A percentile compares a stretch with the other conserved stretches of the same genome.
phyloP scores from a whole-genome alignment of 2,113 vertebrate species.

The Neomonachus schauinslandi region DNA sequence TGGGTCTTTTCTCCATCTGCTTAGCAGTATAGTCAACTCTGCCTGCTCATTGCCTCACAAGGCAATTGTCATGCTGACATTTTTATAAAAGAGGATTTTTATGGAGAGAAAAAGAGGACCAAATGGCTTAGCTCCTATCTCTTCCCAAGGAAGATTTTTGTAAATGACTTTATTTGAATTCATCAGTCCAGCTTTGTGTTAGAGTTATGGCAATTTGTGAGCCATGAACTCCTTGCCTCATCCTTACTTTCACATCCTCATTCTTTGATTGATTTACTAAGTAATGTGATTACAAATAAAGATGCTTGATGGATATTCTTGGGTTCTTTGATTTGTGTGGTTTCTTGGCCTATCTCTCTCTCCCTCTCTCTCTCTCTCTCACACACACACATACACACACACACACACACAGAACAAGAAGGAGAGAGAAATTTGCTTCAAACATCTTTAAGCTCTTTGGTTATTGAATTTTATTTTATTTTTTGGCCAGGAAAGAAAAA shows the following conservation, averaged over 20 bases:
- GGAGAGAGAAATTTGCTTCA: neutral
- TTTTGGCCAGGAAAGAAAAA: slow-evolving; percentile 40
- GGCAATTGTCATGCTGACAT: neutral
- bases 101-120: slow-evolving; percentile 16
- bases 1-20: slow-evolving; percentile 36
- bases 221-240: neutral
- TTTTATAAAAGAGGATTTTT: slow-evolving; percentile 43
- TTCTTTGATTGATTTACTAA: neutral
- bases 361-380: no score
- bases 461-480: neutral
- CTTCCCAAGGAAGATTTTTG: neutral
- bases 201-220: neutral
- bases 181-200: neutral
- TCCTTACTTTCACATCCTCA: neutral
- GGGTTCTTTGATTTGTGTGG: neutral
- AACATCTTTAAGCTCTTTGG: slow-evolving; percentile 18
- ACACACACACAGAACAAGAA: neutral
- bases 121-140: neutral
- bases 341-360: neutral
- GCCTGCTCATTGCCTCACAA: neutral
- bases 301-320: neutral
- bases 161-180: neutral
- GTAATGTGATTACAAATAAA: neutral
- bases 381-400: neutral
- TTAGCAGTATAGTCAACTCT: neutral